phyloP scores from a whole-genome alignment of 1,140 invertebrate genomes.

The Arion vulgaris region DNA sequence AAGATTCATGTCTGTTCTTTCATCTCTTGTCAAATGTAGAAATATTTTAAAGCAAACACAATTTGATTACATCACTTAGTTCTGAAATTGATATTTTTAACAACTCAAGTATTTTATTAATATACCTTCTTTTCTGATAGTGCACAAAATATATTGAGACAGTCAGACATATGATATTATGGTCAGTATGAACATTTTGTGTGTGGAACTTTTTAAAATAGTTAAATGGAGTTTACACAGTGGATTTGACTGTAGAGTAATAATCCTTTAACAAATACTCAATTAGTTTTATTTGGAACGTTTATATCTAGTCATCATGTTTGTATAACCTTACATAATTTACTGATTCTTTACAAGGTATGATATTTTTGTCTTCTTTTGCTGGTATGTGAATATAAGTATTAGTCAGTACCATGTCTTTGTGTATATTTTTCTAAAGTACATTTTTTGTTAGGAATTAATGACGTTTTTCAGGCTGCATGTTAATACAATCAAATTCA shows the following conservation, averaged over 20 bases:
- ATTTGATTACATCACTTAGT: neutral
- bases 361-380: conserved; percentile 13
- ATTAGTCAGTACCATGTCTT: neutral
- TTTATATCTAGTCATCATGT: conserved; percentile 64
- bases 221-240: neutral
- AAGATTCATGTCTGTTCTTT: neutral
- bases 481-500: too few relatives aligned
- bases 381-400: neutral
- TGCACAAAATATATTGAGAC: too few relatives aligned
- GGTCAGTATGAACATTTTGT: conserved; percentile 1
- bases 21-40: neutral
- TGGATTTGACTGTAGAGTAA: conserved; percentile 25
- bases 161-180: neutral
- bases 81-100: neutral
- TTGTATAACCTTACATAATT: conserved; percentile 19
- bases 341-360: conserved; percentile 32
- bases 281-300: conserved; percentile 65
- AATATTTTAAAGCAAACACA: neutral
- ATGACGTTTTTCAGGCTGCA: too few relatives aligned
- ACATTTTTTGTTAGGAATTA: too few relatives aligned
- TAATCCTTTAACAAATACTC: conserved; percentile 43
- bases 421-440: neutral
- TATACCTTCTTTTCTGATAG: too few relatives aligned
- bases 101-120: too few relatives aligned
- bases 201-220: conserved; percentile 1